Base-by-base conservation (phyloP, 2,113 vertebrate species). In the Lophochroa leadbeateri region DNA sequence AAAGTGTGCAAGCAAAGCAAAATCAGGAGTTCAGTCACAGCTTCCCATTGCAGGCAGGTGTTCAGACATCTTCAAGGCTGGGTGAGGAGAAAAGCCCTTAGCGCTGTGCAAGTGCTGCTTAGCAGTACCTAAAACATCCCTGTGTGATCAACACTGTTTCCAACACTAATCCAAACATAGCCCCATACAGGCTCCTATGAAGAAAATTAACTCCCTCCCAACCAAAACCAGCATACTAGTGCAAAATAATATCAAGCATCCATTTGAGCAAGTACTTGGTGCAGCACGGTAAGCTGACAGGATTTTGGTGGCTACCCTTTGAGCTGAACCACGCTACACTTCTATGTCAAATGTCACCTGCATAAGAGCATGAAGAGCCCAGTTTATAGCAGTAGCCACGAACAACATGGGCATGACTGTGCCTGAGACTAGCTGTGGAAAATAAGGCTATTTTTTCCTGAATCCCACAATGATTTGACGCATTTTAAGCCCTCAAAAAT, bases 381-480 rank as follows among this genome's bases (percentile, higher is more conserved):
- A 10, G 35, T 9, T 13, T 7, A 3, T 1, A 10, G 63, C 49
- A 39, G 31, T 9, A 75, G 2, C 57, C 52, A 4, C 0, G 13
- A 3, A 7, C 15, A 25, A 28, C 0, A 0, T 1, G 35, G 41
- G 10, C 37, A 19, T 0, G 18, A 5, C 2, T 3, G 19, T 23
- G 6, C 25, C 64, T 67, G 39, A 9, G 27, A 13, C 33, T 2
- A n/a, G 6, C 55, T 33, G 25, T 12, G 65, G 31, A 18, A 35
- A 57, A 31, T 1, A 4, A 31, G 58, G 43, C 15, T 47, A 9
- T 13, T 63, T 23, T 23, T 7, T 55, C 47, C 85, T 21, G 43
- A 76, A 4, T 5, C 57, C 58, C 44, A 1, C 49, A 43, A 29
- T 0, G 7, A 3, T 61, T 18, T 68, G 47, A 41, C 74, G 63